Conservation (phyloP, 2,797 vertebrate species). For the Parauchenoglanis punctatus region DNA sequence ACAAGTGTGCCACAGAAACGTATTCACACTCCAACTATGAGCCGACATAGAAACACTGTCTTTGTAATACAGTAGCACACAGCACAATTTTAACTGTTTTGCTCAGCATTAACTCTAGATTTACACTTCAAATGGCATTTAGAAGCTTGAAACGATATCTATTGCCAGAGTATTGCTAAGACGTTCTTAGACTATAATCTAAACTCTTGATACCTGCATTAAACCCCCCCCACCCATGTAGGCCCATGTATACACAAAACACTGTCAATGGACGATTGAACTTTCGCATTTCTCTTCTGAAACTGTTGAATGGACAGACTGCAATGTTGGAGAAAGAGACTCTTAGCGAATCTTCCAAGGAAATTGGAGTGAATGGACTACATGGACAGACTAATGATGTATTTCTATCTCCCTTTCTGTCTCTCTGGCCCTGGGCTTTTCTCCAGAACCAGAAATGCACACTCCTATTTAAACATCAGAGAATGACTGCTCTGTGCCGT, state of each 20-base stretch:
- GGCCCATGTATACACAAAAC: conserved; percentile 54
- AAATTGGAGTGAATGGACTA: conserved; percentile 32
- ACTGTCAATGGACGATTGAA: conserved; percentile 54
- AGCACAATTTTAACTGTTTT: conserved; percentile 68
- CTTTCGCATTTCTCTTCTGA: conserved; percentile 18
- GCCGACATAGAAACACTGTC: conserved; percentile 37
- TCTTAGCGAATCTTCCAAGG: conserved; percentile 66
- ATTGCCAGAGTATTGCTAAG: conserved; percentile 49
- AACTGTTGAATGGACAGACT: conserved; percentile 59
- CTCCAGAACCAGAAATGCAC: conserved; percentile 34
- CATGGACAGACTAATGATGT: conserved; percentile 32
- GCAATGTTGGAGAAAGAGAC: conserved; percentile 73
- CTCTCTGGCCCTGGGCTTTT: conserved; percentile 16
- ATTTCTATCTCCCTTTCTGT: conserved; percentile 13
- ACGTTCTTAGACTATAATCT: conserved; percentile 34
- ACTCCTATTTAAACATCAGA: conserved; percentile 18
- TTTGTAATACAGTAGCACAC: conserved; percentile 66
- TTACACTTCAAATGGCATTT: conserved; percentile 60
- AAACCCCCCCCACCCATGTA: background rate
- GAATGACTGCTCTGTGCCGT: conserved; percentile 15
- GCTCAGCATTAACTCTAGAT: conserved; percentile 60
- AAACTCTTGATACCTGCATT: conserved; percentile 39
- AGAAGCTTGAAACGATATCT: conserved; percentile 60
- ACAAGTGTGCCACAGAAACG: conserved; percentile 47
- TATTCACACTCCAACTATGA: conserved; percentile 22